Evolutionary conservation across 2,113 vertebrate species (phyloP).

Genomic region (Microcebus jonahi): DNA sequence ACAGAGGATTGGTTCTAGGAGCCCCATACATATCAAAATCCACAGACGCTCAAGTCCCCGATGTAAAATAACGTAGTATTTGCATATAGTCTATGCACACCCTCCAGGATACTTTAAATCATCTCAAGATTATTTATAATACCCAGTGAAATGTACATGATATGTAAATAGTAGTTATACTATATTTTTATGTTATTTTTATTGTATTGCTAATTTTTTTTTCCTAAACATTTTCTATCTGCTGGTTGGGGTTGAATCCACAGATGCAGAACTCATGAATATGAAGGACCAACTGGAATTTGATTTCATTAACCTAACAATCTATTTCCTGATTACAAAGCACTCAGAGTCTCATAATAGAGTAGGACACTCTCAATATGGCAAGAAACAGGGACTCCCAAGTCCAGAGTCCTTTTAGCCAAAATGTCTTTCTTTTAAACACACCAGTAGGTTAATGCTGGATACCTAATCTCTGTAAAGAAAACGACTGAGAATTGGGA

Average conservation of each 20-base stretch:
- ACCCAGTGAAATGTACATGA: too few species aligned
- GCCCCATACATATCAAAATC: neutral
- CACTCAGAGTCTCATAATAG: neutral
- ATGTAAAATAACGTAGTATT: neutral
- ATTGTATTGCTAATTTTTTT: neutral
- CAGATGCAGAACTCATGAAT: neutral
- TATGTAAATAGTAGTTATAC: neutral
- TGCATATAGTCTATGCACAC: neutral
- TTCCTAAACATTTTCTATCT: neutral
- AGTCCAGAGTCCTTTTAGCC: neutral
- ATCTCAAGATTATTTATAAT: neutral
- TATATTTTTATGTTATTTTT: neutral
- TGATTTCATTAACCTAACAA: neutral
- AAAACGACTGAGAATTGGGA: neutral
- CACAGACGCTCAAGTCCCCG: neutral
- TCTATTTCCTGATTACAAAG: neutral
- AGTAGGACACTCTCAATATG: neutral
- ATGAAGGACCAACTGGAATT: neutral
- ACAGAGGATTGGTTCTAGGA: neutral
- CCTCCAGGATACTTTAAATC: neutral
- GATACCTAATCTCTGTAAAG: neutral
- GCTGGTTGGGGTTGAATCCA: neutral
- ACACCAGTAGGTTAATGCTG: neutral
- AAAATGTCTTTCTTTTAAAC: neutral
- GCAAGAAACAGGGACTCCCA: neutral